A percentile compares a stretch with the other conserved stretches of the same genome.
These are phyloP conservation scores for Panorpa germanica DNA, from an alignment of 2,888 invertebrate species.

Conservation along the genomic window DNA sequence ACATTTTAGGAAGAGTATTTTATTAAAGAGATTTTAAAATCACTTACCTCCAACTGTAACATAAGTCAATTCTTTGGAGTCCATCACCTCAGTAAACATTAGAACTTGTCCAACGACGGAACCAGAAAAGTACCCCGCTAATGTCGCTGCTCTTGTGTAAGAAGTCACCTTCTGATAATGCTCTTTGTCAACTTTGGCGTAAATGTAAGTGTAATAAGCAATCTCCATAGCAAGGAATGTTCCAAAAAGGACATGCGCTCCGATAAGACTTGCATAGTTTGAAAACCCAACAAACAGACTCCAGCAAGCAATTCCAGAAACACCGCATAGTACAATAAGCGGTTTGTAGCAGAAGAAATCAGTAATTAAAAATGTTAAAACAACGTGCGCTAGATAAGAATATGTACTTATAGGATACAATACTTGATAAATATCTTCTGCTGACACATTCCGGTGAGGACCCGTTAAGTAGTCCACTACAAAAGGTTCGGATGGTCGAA, in stretches of 20 bases:
- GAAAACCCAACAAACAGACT: no score
- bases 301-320: no score
- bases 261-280: no score
- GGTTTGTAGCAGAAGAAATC: constrained; percentile 67
- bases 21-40: constrained; percentile 2
- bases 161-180: constrained; percentile 61
- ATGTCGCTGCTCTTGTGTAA: constrained; percentile 53
- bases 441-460: constrained; percentile 56
- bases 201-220: constrained; percentile 74
- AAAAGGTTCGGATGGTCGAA: constrained; percentile 74
- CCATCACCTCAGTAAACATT: constrained; percentile 35
- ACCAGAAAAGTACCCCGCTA: constrained; percentile 51
- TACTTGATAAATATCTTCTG: constrained; percentile 47
- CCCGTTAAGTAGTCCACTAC: constrained; percentile 61
- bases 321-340: constrained; percentile 57
- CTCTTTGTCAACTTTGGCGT: constrained; percentile 49
- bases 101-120: constrained; percentile 48
- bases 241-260: constrained; percentile 50
- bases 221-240: constrained; percentile 66
- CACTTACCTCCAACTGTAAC: constrained; percentile 43
- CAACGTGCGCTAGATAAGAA: constrained; percentile 54
- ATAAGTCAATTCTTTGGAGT: constrained; percentile 54
- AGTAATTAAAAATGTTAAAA: constrained; percentile 66
- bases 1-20: no score
- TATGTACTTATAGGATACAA: constrained; percentile 80